Evolutionary conservation across 2,888 invertebrate genomes (phyloP), one percentile per base, ranked within the genome.

Genomic region (Tuta absoluta): DNA sequence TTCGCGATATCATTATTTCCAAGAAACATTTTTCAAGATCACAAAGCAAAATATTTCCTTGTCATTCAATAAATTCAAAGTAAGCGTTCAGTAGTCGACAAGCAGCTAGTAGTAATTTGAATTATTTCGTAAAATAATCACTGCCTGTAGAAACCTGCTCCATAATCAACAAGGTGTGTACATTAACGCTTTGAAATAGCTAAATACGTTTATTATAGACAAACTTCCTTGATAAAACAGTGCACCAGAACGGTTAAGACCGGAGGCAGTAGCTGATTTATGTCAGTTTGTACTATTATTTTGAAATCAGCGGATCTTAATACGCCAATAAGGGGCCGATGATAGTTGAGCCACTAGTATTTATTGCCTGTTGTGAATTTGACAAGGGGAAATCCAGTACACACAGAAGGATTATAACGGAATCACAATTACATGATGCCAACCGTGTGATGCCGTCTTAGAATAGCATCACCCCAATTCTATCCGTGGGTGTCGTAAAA

Each of bases 301-400:
- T 79, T 76, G 77, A 82, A 81, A 82, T 82, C 81, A 75, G 74
- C 77, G 68, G 73, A 81, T 82, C 79, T 81, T 78, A 77, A 78
- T 78, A 77, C 72, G 72, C 71, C 74, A 74, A 73, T 76, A 78
- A 77, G 70, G 66, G 70, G 66, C 60, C 63, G 65, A 62, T 65
- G 71, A 75, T 76, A 73, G 73, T 67, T 67, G 65, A 57, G 41
- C 48, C 45, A 58, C 62, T 63, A 64, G 65, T 68, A 67, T 66
- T 67, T 66, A 69, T 51, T 21, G 10, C 19, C 28, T 19, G 56
- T 62, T 45, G 45, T 62, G 41, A 45, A 65, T 62, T 62, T 65
- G 33, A 48, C 53, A 38, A 61, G 48, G 45, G 14, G 24, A 49
- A n/a, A 62, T 21, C 37, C 38, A 38, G 23, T n/a, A 62, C 3